Conservation (phyloP, 2,888 invertebrate genomes). For the Tetheella fluctuosa region DNA sequence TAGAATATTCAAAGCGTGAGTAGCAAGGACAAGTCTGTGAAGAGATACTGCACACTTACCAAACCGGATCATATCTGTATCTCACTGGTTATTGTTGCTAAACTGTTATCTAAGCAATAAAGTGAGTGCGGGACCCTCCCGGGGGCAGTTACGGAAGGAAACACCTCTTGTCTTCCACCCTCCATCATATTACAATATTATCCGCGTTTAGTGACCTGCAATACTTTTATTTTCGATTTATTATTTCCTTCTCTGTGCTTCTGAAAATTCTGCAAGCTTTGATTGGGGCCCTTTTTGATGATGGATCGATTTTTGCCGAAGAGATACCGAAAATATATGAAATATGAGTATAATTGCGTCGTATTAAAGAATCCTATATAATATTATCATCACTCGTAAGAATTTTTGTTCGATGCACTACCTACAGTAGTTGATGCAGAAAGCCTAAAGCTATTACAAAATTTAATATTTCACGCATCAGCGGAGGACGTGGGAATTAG, state of each 20-base stretch:
- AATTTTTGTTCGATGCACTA: not conserved
- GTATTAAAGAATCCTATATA: too few relatives aligned
- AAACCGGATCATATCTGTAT: not conserved
- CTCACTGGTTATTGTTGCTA: conserved; percentile 24
- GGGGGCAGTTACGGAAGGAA: conserved; percentile 23
- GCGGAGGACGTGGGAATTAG: not conserved
- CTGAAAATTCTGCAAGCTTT: not conserved
- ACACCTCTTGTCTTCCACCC: conserved; percentile 16
- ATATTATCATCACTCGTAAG: too few relatives aligned
- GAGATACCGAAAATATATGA: not conserved
- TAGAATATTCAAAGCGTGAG: not conserved
- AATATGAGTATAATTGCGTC: too few relatives aligned
- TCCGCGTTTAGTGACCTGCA: not conserved
- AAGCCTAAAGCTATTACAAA: not conserved
- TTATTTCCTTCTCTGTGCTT: not conserved
- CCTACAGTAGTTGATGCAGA: not conserved
- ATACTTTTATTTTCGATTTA: not conserved
- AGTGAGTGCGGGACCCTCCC: conserved; percentile 21
- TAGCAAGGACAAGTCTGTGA: not conserved
- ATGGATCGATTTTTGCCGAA: not conserved
- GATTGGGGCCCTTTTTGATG: not conserved
- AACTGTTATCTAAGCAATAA: conserved; percentile 30
- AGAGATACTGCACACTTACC: not conserved
- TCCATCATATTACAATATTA: conserved; percentile 1
- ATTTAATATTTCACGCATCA: not conserved